Evolutionary conservation across 2,113 vertebrate species (phyloP).

Genomic region (Chaetodon trifascialis): DNA sequence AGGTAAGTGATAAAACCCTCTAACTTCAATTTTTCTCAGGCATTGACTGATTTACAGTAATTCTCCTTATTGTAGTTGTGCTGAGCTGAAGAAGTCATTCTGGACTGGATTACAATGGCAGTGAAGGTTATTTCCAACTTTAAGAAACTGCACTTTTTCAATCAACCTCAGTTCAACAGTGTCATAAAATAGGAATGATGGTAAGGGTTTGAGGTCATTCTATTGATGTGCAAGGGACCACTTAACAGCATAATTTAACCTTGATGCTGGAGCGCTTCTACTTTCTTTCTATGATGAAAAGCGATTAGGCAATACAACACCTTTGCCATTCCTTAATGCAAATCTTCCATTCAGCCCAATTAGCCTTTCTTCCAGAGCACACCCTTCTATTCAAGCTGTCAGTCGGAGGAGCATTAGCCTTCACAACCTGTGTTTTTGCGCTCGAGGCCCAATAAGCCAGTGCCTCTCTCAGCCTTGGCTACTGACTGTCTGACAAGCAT

Average conservation of each 20-base stretch:
- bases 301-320: conserved; percentile 70
- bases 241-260: conserved; percentile 76
- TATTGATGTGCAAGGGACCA: conserved; percentile 56
- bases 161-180: conserved; percentile 25
- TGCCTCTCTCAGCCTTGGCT: neutral
- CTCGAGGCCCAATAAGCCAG: conserved; percentile 40
- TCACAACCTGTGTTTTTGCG: conserved; percentile 64
- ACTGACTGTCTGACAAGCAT: conserved; percentile 44
- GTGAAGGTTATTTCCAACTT: conserved; percentile 31
- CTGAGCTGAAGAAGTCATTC: neutral
- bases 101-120: conserved; percentile 20
- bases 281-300: conserved; percentile 68
- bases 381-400: conserved; percentile 67
- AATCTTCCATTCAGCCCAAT: conserved; percentile 79
- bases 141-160: conserved; percentile 28
- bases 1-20: conserved; percentile 41
- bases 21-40: conserved; percentile 27
- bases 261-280: conserved; percentile 52
- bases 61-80: conserved; percentile 33
- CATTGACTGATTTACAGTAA: conserved; percentile 41
- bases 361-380: conserved; percentile 73
- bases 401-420: conserved; percentile 56
- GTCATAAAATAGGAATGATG: conserved; percentile 30
- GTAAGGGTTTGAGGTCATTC: conserved; percentile 58
- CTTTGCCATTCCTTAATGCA: conserved; percentile 78